Evolutionary conservation across 1,140 invertebrate species (phyloP).

Genomic region (Lasioglossum baleicum): DNA sequence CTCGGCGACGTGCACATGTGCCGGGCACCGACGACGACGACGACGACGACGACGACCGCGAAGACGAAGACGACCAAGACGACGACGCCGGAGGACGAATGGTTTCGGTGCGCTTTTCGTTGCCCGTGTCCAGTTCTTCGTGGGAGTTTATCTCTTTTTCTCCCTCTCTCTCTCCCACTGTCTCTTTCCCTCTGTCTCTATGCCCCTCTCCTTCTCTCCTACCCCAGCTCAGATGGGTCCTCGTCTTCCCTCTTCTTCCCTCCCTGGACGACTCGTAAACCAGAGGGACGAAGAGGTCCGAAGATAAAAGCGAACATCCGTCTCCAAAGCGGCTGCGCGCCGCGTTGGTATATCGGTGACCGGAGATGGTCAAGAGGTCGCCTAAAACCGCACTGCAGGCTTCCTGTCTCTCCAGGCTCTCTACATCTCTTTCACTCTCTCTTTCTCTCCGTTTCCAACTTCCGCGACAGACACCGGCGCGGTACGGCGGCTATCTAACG

Average conservation of each 20-base stretch:
- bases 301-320: conserved; percentile 56
- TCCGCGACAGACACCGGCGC: no score
- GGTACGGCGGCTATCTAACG: background rate
- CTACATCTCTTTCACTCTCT: no score
- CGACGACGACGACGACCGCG: conserved; percentile 32
- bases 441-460: no score
- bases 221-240: background rate
- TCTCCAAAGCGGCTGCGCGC: conserved; percentile 51
- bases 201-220: background rate
- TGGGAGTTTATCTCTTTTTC: conserved; percentile 62
- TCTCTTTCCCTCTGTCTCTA: background rate
- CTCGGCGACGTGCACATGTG: conserved; percentile 74
- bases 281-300: conserved; percentile 15
- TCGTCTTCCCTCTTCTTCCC: background rate
- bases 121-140: conserved; percentile 67
- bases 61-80: conserved; percentile 48
- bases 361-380: conserved; percentile 62
- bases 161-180: background rate
- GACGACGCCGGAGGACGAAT: conserved; percentile 41
- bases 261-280: conserved; percentile 20
- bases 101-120: conserved; percentile 59
- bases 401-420: background rate
- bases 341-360: conserved; percentile 55
- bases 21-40: conserved; percentile 46
- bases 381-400: conserved; percentile 15